These are phyloP conservation scores for Nomada flava DNA, from an alignment of 2,888 invertebrate species.

Conservation along the genomic window DNA sequence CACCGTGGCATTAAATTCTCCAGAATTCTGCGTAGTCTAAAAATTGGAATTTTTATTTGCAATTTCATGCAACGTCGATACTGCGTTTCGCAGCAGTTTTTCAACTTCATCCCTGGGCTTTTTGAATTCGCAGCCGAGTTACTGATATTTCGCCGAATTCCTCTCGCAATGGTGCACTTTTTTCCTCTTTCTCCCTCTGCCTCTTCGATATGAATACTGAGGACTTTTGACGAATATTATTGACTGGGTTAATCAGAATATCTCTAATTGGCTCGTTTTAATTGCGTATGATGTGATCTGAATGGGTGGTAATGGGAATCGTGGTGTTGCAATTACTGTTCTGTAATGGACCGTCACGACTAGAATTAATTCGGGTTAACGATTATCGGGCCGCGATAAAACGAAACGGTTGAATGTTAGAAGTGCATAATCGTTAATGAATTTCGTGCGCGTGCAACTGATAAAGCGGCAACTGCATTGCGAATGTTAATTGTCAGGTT, in stretches of 20 bases:
- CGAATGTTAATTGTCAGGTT: constrained; percentile 36
- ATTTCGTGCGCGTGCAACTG: constrained; percentile 17
- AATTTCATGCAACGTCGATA: neutral
- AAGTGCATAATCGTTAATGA: constrained; percentile 39
- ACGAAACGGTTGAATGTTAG: constrained; percentile 43
- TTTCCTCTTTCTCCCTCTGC: too few relatives aligned
- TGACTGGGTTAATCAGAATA: constrained; percentile 41
- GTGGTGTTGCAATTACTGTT: constrained; percentile 41
- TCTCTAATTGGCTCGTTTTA: constrained; percentile 35
- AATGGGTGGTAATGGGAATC: constrained; percentile 30
- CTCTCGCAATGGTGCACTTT: too few relatives aligned
- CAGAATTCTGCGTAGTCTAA: too few relatives aligned
- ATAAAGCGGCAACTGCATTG: constrained; percentile 27
- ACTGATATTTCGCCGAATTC: neutral
- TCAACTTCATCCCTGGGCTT: constrained; percentile 1
- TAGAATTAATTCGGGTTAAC: constrained; percentile 52
- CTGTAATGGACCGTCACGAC: constrained; percentile 36
- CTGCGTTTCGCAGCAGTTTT: neutral
- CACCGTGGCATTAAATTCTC: too few relatives aligned
- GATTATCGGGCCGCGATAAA: constrained; percentile 49
- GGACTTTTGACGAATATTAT: constrained; percentile 19
- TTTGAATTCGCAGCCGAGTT: neutral
- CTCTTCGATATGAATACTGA: too few relatives aligned
- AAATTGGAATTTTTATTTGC: constrained; percentile 1
- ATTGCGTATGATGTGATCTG: constrained; percentile 33